Evolutionary conservation across 2,113 vertebrate species (phyloP).

Genomic region (Tursiops truncatus): DNA sequence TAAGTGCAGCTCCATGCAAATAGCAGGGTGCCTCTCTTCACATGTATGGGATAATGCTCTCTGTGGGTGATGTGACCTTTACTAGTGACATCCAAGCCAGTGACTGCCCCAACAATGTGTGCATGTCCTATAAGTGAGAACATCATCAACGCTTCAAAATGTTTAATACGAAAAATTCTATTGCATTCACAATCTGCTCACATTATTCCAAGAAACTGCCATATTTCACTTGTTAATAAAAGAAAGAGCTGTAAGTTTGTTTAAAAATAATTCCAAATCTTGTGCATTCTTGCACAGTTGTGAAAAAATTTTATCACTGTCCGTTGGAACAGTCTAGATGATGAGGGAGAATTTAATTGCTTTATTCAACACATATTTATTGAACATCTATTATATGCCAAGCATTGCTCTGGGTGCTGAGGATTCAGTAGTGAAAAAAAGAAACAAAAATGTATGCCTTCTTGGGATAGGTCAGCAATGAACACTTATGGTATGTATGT

Average conservation of each 20-base stretch:
- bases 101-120: not conserved
- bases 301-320: not conserved
- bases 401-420: not conserved
- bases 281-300: not conserved
- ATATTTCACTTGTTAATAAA: slow-evolving; percentile 27
- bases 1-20: not conserved
- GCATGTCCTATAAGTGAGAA: not conserved
- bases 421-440: not conserved
- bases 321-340: not conserved
- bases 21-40: not conserved
- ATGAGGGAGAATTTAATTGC: not conserved
- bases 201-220: not conserved
- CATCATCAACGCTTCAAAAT: not conserved
- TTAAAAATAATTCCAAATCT: slow-evolving; percentile 6
- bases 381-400: not conserved
- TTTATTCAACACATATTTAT: not conserved
- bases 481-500: not conserved
- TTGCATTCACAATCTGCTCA: not conserved
- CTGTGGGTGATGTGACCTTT: not conserved
- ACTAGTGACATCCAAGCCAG: not conserved
- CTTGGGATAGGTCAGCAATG: not conserved
- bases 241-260: not conserved
- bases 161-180: not conserved
- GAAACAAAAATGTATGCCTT: not conserved
- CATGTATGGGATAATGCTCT: not conserved